These are phyloP conservation scores for Drosophila tsacasi DNA, from an alignment of 1,140 invertebrate genomes.

Conservation along the genomic window DNA sequence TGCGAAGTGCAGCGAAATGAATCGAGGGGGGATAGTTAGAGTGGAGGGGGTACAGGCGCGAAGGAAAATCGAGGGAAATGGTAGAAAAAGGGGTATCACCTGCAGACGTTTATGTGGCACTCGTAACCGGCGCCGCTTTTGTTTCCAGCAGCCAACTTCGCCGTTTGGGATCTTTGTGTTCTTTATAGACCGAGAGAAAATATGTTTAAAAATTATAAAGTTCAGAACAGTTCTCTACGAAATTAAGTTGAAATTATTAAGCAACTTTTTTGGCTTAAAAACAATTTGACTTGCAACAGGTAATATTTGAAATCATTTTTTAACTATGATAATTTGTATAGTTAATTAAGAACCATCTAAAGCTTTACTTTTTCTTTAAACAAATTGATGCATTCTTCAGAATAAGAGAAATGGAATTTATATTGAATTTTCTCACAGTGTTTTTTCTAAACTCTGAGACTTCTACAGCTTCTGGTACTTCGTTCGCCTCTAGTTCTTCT, in stretches of 20 bases:
- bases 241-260: background rate
- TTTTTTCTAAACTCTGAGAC: background rate
- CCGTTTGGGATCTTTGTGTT: conserved; percentile 22
- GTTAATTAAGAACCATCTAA: background rate
- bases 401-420: too few relatives aligned
- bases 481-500: conserved; percentile 32
- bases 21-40: conserved; percentile 23
- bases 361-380: background rate
- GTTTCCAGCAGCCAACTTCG: conserved; percentile 54
- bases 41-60: background rate
- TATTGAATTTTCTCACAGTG: conserved; percentile 13
- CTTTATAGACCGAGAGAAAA: conserved; percentile 5
- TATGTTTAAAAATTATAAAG: background rate
- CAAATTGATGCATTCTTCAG: too few relatives aligned
- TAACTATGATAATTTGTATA: too few relatives aligned
- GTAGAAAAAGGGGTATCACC: conserved; percentile 29
- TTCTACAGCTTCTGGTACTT: conserved; percentile 11
- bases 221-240: background rate
- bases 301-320: background rate
- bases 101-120: conserved; percentile 65
- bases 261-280: too few relatives aligned
- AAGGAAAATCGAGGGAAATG: conserved; percentile 29
- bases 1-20: conserved; percentile 77
- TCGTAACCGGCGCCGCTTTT: conserved; percentile 58
- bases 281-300: background rate